Conservation (phyloP, 2,113 vertebrate genomes). For the Cyanoderma ruficeps region DNA sequence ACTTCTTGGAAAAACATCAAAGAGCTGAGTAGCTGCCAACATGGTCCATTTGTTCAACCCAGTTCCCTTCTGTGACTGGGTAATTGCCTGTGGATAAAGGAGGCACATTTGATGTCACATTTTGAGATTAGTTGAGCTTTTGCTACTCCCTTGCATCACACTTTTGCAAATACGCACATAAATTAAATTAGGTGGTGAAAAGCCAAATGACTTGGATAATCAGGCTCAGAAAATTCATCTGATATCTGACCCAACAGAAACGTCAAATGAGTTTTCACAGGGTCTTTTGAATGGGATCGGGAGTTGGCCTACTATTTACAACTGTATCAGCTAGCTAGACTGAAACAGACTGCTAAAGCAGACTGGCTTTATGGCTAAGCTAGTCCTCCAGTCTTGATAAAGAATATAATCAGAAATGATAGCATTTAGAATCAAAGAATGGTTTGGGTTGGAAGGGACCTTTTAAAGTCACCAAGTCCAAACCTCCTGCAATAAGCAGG, state of each 20-base stretch:
- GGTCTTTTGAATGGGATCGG: background rate
- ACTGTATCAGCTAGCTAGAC: background rate
- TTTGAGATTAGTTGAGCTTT: conserved; percentile 28
- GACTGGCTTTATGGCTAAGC: background rate
- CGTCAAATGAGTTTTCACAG: background rate
- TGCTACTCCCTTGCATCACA: background rate
- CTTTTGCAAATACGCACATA: background rate
- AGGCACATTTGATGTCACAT: background rate
- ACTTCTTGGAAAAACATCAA: conserved; percentile 45
- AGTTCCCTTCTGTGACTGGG: background rate
- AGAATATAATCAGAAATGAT: background rate
- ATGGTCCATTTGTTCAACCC: background rate
- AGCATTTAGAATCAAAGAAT: background rate
- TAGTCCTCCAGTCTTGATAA: background rate
- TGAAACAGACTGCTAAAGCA: background rate
- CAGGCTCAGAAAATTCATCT: background rate
- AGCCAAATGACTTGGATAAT: background rate
- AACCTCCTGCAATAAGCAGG: background rate
- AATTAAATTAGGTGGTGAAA: conserved; percentile 27
- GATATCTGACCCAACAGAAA: background rate
- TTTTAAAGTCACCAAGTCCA: background rate
- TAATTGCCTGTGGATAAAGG: conserved; percentile 25
- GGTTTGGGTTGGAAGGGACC: background rate
- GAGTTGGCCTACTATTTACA: background rate
- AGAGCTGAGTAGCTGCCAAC: conserved; percentile 11